phyloP scores from a whole-genome alignment of 2,797 vertebrate species.

The Spinus pinus region DNA sequence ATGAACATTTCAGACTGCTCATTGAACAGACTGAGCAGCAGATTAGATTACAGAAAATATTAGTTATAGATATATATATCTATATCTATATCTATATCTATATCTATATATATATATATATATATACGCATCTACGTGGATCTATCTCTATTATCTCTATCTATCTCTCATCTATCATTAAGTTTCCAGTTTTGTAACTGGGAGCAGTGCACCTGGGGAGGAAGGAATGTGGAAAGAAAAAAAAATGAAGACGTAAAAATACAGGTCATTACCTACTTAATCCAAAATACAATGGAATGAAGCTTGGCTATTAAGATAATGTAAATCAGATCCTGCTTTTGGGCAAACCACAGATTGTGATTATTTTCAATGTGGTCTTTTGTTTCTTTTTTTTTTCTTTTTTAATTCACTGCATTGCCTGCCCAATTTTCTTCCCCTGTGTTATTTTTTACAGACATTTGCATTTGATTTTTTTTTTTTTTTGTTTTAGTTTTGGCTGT shows the following conservation, averaged over 20 bases:
- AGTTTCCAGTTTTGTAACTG: background rate
- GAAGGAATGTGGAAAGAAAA: background rate
- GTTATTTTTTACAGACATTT: background rate
- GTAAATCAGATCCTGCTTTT: background rate
- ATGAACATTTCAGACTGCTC: background rate
- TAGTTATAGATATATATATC: too few relatives aligned
- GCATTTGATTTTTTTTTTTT: background rate
- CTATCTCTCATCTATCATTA: background rate
- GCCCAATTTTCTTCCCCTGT: background rate
- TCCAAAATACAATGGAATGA: background rate
- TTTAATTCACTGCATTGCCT: background rate
- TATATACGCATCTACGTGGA: background rate
- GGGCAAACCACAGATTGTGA: fast-evolving
- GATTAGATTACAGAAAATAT: background rate
- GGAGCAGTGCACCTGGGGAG: background rate
- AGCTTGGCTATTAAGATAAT: background rate
- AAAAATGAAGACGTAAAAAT: background rate
- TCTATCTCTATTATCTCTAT: background rate
- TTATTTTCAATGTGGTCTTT: background rate
- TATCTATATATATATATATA: too few relatives aligned
- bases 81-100: too few relatives aligned
- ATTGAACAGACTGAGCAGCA: background rate
- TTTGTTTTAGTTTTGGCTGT: background rate
- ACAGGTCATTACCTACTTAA: background rate
- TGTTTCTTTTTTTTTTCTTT: background rate